Conservation (phyloP, 2,888 invertebrate genomes). For the Brachyopa scutellaris region DNA sequence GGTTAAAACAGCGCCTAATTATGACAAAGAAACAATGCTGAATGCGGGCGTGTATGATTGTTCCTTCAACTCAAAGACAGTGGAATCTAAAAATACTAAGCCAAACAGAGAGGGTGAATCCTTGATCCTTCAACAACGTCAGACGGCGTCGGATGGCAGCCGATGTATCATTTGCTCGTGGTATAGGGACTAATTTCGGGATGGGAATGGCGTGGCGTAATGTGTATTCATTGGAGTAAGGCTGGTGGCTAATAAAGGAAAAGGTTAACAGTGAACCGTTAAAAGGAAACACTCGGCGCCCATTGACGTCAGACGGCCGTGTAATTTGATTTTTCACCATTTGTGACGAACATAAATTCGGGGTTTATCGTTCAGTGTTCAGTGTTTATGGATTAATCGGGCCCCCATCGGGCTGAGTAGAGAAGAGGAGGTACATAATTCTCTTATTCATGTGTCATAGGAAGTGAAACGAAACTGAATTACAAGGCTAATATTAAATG, state of each 20-base stretch:
- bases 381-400: slow-evolving; percentile 36
- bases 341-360: slow-evolving; percentile 33
- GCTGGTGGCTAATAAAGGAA: not conserved
- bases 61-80: not conserved
- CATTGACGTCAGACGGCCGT: slow-evolving; percentile 39
- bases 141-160: not conserved
- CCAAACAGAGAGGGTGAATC: not conserved
- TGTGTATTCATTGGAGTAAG: slow-evolving; percentile 28
- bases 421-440: not conserved
- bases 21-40: slow-evolving; percentile 8
- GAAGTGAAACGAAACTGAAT: not conserved
- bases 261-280: slow-evolving; percentile 19
- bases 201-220: not conserved
- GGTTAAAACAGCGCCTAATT: slow-evolving; percentile 54
- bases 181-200: not conserved
- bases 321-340: slow-evolving; percentile 44
- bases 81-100: slow-evolving; percentile 23
- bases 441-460: not conserved
- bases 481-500: slow-evolving; percentile 26
- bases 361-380: slow-evolving; percentile 27
- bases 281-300: not conserved
- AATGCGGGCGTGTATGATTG: not conserved
- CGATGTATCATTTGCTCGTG: not conserved
- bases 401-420: too few species aligned
- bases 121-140: slow-evolving; percentile 4